Base-by-base conservation (phyloP, 2,888 invertebrate species). In the Machimus rusticus region DNA sequence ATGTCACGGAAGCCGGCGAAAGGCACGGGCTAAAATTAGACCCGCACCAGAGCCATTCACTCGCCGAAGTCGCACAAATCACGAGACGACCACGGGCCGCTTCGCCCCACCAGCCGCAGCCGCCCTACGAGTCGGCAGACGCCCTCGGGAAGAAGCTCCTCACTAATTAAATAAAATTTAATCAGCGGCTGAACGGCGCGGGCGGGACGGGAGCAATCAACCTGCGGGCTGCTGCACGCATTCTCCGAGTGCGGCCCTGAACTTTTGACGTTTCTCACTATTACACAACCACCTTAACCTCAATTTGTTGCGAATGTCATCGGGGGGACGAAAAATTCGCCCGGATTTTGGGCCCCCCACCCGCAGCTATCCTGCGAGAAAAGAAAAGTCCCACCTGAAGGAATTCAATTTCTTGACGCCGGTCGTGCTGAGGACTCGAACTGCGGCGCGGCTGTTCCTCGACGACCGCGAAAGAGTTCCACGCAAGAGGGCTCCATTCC, bases 401-500 rank as follows among this genome's bases (percentile, higher is more conserved):
- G 55, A 86, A 37, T 55, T 77, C 14, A 51, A 19, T 79, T 86
- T 86, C 31, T 66, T 86, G 16, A 87, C 55, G n/a, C 51, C 86
- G 31, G 88, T 79, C 3, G 87, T 86, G 37, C 86, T 55, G 28
- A 89, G 39, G 16, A 78, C 77, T 5, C 88, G 87, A 39, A 86
- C 39, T 9, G 78, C 57, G 55, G 2, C 19, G 16, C 37, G 23
- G 6, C 9, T 39, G 39, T 39, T 51, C n/a, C 51, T 39, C 1
- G 57, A 16, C 16, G 94, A 93, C 93, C 94, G 95, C 92, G 94
- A 94, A 81, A 95, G 92, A 90, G 94, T 93, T 91, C 94, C 94
- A 91, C 95, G 95, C 90, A 96, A 92, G 89, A 91, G 89, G 90
- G 95, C 92, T 92, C 95, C 95, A 92, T 95, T 95, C 93, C 96